phyloP scores from a whole-genome alignment of 2,797 vertebrate genomes.

The Etheostoma nigrum region DNA sequence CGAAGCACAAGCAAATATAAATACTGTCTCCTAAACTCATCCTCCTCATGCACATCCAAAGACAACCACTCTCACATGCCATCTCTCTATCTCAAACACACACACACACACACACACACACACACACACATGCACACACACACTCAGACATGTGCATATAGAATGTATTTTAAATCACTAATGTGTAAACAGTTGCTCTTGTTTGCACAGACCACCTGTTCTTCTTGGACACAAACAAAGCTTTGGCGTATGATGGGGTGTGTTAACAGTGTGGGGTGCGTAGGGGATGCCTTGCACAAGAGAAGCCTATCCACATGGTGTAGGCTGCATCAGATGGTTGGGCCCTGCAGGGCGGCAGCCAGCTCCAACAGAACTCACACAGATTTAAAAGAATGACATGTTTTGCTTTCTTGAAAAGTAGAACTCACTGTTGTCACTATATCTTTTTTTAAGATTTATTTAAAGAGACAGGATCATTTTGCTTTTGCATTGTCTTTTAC shows the following conservation, averaged over 20 bases:
- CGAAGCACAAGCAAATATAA: slow-evolving; percentile 44
- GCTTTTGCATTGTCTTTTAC: slow-evolving; percentile 24
- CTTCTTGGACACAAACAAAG: slow-evolving; percentile 84
- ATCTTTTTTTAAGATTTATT: background rate
- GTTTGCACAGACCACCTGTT: slow-evolving; percentile 86
- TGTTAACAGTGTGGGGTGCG: slow-evolving; percentile 77
- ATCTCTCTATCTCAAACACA: slow-evolving; percentile 26
- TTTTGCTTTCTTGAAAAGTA: slow-evolving; percentile 60
- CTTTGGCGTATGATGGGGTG: slow-evolving; percentile 74
- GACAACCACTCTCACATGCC: slow-evolving; percentile 42
- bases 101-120: slow-evolving; percentile 20
- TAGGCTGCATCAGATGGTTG: slow-evolving; percentile 81
- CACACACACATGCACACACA: slow-evolving; percentile 13
- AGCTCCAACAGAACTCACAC: slow-evolving; percentile 73
- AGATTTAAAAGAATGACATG: slow-evolving; percentile 62
- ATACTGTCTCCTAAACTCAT: slow-evolving; percentile 45
- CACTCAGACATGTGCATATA: slow-evolving; percentile 58
- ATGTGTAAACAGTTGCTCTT: slow-evolving; percentile 86
- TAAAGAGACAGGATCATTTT: slow-evolving; percentile 18
- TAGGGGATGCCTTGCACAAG: slow-evolving; percentile 78
- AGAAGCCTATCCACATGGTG: slow-evolving; percentile 79
- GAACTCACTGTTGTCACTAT: slow-evolving; percentile 36
- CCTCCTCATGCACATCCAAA: slow-evolving; percentile 47
- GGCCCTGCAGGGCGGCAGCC: slow-evolving; percentile 78
- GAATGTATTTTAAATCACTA: slow-evolving; percentile 82